A percentile compares a stretch with the other conserved stretches of the same genome.
Conservation (phyloP, 2,797 vertebrate species). For the Xerus rutilus region DNA sequence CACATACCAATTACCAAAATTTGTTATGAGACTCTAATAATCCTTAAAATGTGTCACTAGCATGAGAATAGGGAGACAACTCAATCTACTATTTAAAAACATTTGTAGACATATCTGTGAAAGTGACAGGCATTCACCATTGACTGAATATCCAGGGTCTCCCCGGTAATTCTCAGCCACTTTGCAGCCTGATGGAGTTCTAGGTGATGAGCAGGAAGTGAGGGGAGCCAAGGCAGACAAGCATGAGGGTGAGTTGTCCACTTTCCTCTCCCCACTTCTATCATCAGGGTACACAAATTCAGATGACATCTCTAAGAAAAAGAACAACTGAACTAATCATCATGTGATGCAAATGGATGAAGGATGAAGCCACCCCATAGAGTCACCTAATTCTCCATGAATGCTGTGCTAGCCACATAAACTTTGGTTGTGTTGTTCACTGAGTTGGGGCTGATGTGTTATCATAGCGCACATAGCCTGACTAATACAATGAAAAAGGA, state of each 20-base stretch:
- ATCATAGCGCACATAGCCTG: background rate
- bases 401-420: background rate
- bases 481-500: background rate
- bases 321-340: background rate
- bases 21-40: constrained; percentile 12
- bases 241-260: background rate
- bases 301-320: background rate
- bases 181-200: background rate
- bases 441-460: background rate
- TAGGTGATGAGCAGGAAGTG: background rate
- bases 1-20: background rate
- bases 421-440: background rate
- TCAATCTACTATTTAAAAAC: background rate
- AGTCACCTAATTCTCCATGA: background rate
- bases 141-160: background rate
- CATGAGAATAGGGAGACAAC: background rate
- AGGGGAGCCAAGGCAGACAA: background rate
- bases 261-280: background rate
- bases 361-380: background rate
- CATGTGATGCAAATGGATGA: background rate
- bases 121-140: background rate
- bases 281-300: background rate
- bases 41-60: background rate
- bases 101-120: background rate
- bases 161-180: background rate